Evolutionary conservation across 2,888 invertebrate species (phyloP), one percentile per base, ranked within the genome.

Genomic region (Heliconius charithonia): DNA sequence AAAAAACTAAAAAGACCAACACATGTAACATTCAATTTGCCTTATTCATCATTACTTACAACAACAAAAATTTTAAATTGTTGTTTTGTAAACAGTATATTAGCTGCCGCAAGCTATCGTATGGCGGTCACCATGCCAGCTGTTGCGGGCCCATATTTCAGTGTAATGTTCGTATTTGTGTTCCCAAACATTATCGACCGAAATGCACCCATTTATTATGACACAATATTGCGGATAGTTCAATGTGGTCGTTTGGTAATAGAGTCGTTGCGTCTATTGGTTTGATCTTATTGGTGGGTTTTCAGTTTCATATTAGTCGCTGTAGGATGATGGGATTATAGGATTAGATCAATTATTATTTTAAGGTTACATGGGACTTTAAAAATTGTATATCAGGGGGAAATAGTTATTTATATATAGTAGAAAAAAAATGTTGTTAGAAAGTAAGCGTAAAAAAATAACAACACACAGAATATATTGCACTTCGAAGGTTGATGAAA

Each of bases 101-200:
- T 72, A 77, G 79, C 77, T 71, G 32, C 77, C 66, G 70, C 79
- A 79, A 81, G 75, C 77, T 77, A 81, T 79, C 75, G 77, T 69
- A 59, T 75, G 77, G 79, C 74, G 81, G 77, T 77, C 77, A 81
- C 79, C 66, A 62, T 65, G 75, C 79, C 81, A 81, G 79, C 65
- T 81, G 81, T 79, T 79, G 77, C 81, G 51, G 65, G 65, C 56
- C 81, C 75, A 81, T 81, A 77, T 79, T 77, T 81, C 81, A 81
- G 75, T 77, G 77, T 79, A 79, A 81, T 81, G 81, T 75, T 71
- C 79, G 77, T 79, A 79, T 79, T 79, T 79, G 79, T 77, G 81
- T 79, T 76, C 67, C 77, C 79, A 79, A 69, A 79, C 79, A 79
- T 81, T 81, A 81, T 81, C 71, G 79, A 77, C 45, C 79, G 74